These are phyloP conservation scores for Oligia latruncula DNA, from an alignment of 2,888 invertebrate genomes.

Conservation along the genomic window DNA sequence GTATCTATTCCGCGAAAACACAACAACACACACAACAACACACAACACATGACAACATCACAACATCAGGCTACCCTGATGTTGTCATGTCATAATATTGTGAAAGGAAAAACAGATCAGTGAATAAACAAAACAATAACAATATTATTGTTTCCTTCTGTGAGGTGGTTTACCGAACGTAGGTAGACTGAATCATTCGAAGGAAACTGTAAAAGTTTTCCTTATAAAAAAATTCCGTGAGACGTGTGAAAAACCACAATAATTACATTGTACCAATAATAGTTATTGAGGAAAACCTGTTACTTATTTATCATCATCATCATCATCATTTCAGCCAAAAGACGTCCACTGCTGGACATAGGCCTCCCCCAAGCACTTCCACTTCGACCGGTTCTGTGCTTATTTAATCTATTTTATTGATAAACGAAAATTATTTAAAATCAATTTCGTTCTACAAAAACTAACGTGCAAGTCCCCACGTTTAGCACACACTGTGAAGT, in stretches of 20 bases:
- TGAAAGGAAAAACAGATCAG: neutral
- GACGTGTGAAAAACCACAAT: neutral
- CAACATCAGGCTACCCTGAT: too few relatives aligned
- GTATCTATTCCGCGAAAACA: too few relatives aligned
- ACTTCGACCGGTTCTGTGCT: too few relatives aligned
- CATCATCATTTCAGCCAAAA: too few relatives aligned
- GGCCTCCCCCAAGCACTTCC: too few relatives aligned
- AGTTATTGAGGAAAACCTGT: conserved; percentile 12
- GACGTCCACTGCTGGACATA: too few relatives aligned
- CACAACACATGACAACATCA: too few relatives aligned
- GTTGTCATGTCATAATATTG: neutral
- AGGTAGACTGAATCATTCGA: conserved; percentile 25
- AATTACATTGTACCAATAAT: neutral
- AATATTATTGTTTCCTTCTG: neutral
- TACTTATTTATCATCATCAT: neutral
- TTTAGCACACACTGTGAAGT: too few relatives aligned
- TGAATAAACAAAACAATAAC: conserved; percentile 7
- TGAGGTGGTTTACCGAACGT: conserved; percentile 11
- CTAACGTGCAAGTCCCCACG: too few relatives aligned
- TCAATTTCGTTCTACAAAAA: neutral
- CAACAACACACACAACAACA: too few relatives aligned
- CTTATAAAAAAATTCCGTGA: neutral
- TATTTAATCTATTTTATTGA: too few relatives aligned
- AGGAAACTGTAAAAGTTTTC: conserved; percentile 30
- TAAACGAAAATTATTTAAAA: neutral